Evolutionary conservation across 2,113 vertebrate species (phyloP).

Genomic region (Oryzias curvinotus): DNA sequence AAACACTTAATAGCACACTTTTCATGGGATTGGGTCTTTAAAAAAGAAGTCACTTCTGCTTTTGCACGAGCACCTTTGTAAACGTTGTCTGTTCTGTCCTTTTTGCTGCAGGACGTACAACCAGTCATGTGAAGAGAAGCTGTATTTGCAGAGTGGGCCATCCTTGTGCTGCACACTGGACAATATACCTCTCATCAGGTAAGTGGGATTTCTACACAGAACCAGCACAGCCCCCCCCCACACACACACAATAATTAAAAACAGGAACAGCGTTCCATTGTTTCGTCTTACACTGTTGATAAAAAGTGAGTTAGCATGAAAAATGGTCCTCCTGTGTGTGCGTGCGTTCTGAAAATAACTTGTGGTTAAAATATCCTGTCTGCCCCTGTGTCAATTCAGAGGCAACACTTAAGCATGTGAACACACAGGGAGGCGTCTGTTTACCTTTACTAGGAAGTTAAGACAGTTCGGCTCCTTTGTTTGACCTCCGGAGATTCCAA

Average conservation of each 20-base stretch:
- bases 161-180: slow-evolving; percentile 78
- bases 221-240: not conserved
- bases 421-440: slow-evolving; percentile 40
- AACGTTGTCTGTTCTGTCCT: not conserved
- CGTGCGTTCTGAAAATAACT: slow-evolving; percentile 66
- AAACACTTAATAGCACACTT: too few relatives aligned
- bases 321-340: slow-evolving; percentile 17
- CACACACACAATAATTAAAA: slow-evolving; percentile 27
- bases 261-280: slow-evolving; percentile 66
- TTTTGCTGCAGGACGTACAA: slow-evolving; percentile 74
- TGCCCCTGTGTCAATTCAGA: slow-evolving; percentile 62
- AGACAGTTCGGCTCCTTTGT: slow-evolving; percentile 50
- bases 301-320: slow-evolving; percentile 30
- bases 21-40: too few relatives aligned
- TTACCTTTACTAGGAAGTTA: slow-evolving; percentile 50
- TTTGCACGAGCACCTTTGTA: not conserved
- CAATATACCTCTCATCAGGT: slow-evolving; percentile 79
- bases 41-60: not conserved
- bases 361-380: slow-evolving; percentile 55
- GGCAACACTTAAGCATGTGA: slow-evolving; percentile 42
- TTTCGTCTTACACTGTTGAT: slow-evolving; percentile 45
- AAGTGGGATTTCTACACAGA: slow-evolving; percentile 28
- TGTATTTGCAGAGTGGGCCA: slow-evolving; percentile 72
- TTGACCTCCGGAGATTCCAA: slow-evolving; percentile 24
- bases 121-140: slow-evolving; percentile 76